Conservation (phyloP, 2,113 vertebrate species). For the Aptenodytes patagonicus region DNA sequence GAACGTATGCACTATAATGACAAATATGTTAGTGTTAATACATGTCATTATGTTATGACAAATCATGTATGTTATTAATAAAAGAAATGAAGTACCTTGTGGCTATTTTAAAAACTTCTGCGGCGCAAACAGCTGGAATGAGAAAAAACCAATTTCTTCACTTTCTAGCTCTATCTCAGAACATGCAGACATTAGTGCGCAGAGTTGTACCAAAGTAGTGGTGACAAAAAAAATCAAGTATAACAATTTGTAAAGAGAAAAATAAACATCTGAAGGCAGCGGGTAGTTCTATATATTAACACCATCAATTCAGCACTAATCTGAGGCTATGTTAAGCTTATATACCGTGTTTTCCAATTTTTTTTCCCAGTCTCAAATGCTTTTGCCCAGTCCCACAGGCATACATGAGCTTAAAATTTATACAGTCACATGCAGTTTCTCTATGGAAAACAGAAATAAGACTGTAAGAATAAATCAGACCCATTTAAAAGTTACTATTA, state of each 20-base stretch:
- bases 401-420: not conserved
- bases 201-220: not conserved
- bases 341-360: not conserved
- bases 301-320: not conserved
- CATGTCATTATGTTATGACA: not conserved
- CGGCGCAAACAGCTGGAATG: slow-evolving; percentile 87
- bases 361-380: not conserved
- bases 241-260: not conserved
- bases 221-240: not conserved
- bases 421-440: not conserved
- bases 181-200: not conserved
- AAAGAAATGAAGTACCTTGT: slow-evolving; percentile 83
- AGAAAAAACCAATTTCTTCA: not conserved
- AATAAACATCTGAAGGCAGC: not conserved
- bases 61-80: not conserved
- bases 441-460: not conserved
- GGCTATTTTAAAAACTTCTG: slow-evolving; percentile 97
- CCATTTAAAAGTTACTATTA: not conserved
- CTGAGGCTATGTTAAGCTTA: not conserved
- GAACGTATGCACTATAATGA: slow-evolving; percentile 85
- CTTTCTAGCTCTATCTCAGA: not conserved
- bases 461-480: not conserved
- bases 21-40: not conserved
- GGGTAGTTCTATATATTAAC: not conserved
- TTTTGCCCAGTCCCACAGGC: not conserved